These are phyloP conservation scores for Galleria mellonella DNA, from an alignment of 1,140 invertebrate species.

Conservation along the genomic window DNA sequence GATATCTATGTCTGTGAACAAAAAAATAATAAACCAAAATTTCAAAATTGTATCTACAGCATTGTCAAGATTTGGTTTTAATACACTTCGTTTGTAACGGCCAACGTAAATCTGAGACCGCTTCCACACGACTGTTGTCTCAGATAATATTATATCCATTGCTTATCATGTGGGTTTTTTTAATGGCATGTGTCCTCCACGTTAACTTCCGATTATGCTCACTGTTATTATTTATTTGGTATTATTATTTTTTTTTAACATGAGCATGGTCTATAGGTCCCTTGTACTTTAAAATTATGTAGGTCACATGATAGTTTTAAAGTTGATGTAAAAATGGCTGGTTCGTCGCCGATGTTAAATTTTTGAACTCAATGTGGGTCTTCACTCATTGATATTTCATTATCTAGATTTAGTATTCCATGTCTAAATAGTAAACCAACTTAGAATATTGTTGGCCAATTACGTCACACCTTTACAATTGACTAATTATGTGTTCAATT, in stretches of 20 bases:
- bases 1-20: not conserved
- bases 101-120: conserved; percentile 5
- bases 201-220: conserved; percentile 32
- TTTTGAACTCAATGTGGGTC: conserved; percentile 36
- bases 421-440: too few relatives aligned
- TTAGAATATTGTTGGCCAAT: too few relatives aligned
- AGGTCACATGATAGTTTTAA: conserved; percentile 4
- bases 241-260: conserved; percentile 19
- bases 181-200: conserved; percentile 60
- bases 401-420: too few relatives aligned
- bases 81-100: conserved; percentile 7
- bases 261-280: conserved; percentile 29
- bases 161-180: conserved; percentile 72
- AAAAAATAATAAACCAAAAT: too few relatives aligned
- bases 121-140: conserved; percentile 20
- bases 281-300: not conserved
- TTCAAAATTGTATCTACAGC: too few relatives aligned
- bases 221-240: conserved; percentile 17
- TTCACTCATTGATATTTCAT: conserved; percentile 49
- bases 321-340: not conserved
- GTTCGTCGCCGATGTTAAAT: not conserved
- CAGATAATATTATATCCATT: conserved; percentile 28
- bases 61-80: not conserved
- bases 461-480: too few relatives aligned
- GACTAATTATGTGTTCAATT: too few relatives aligned